These are phyloP conservation scores for Tethya wilhelma DNA, from an alignment of 37 sponge, comb jelly and placozoan species.

Conservation along the genomic window DNA sequence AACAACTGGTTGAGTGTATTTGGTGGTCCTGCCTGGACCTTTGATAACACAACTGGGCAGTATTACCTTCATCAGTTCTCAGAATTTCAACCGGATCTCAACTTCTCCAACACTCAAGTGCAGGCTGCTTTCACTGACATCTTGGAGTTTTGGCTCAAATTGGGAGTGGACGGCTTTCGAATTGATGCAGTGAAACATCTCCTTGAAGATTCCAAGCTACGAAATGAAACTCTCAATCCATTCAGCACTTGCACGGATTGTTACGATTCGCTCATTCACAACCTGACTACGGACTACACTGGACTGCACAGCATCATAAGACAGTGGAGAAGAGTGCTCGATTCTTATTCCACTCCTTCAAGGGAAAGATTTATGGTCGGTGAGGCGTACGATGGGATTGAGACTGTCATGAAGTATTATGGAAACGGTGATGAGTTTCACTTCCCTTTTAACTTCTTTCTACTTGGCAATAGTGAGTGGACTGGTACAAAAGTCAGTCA, in stretches of 20 bases:
- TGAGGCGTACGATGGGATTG: slow-evolving; percentile 61
- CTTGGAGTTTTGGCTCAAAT: slow-evolving; percentile 81
- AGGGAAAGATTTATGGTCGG: slow-evolving; percentile 64
- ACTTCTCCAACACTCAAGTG: slow-evolving; percentile 79
- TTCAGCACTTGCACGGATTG: neutral
- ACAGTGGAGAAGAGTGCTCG: slow-evolving; percentile 61
- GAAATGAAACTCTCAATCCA: slow-evolving; percentile 51
- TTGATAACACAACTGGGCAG: slow-evolving; percentile 60
- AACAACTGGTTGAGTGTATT: slow-evolving; percentile 90
- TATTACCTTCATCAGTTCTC: slow-evolving; percentile 89
- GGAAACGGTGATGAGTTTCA: slow-evolving; percentile 72
- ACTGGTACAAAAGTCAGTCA: slow-evolving; percentile 55
- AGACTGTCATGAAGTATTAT: slow-evolving; percentile 61
- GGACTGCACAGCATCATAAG: slow-evolving; percentile 70
- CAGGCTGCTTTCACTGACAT: slow-evolving; percentile 62
- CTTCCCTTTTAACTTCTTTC: slow-evolving; percentile 89
- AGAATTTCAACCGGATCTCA: slow-evolving; percentile 85
- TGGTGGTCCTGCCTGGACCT: slow-evolving; percentile 84
- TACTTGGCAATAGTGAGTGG: slow-evolving; percentile 70
- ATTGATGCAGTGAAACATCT: slow-evolving; percentile 81
- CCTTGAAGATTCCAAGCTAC: slow-evolving; percentile 69
- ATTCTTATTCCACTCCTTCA: slow-evolving; percentile 34
- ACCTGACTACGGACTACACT: slow-evolving; percentile 53
- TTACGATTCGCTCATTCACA: slow-evolving; percentile 61
- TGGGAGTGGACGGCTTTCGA: slow-evolving; percentile 89